These are phyloP conservation scores for Phortica variegata DNA, from an alignment of 1,140 invertebrate genomes.

Conservation along the genomic window DNA sequence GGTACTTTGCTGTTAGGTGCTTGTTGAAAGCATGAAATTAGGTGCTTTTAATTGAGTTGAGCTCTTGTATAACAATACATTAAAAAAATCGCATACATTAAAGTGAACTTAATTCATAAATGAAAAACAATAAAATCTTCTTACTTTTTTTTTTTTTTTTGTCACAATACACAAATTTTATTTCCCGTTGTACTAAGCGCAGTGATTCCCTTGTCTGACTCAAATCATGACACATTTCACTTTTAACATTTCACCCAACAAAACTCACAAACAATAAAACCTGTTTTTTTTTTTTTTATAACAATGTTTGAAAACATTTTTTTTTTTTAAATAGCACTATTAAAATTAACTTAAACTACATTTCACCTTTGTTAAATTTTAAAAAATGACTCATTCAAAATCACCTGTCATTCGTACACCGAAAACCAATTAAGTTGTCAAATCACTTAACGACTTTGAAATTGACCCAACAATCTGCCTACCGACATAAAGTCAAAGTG, in stretches of 20 bases:
- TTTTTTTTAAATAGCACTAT: too few relatives aligned
- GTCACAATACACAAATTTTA: not conserved
- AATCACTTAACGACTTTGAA: constrained; percentile 35
- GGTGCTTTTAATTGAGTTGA: not conserved
- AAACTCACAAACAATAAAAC: not conserved
- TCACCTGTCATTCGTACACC: constrained; percentile 11
- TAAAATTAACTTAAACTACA: too few relatives aligned
- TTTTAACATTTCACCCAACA: not conserved
- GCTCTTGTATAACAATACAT: not conserved
- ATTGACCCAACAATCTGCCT: not conserved
- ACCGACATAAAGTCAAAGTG: constrained; percentile 25
- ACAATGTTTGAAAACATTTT: too few relatives aligned
- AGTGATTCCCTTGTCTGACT: too few relatives aligned
- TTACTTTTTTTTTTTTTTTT: not conserved
- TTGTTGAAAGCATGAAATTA: not conserved
- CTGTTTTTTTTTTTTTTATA: too few relatives aligned
- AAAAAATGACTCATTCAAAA: not conserved
- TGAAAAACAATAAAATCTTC: not conserved
- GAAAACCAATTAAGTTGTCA: constrained; percentile 30
- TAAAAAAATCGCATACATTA: not conserved
- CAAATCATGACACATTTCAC: too few relatives aligned
- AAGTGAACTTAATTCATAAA: not conserved
- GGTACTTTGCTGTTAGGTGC: too few relatives aligned
- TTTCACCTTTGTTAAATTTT: too few relatives aligned
- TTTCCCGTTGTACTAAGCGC: too few relatives aligned